Evolutionary conservation across 1,140 invertebrate genomes (phyloP).

Genomic region (Cotesia chilonis): DNA sequence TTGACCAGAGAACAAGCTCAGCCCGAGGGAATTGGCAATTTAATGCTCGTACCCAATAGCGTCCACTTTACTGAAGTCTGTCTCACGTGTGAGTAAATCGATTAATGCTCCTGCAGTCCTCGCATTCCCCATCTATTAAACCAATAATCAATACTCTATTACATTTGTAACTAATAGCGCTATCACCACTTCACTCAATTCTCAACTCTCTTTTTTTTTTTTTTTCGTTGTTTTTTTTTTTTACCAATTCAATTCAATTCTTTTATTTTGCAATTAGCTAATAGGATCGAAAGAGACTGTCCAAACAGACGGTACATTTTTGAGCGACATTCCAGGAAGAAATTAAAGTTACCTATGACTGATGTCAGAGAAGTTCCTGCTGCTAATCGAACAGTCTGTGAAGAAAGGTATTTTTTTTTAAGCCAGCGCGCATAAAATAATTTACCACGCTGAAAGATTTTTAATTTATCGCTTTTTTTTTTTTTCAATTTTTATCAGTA

Average conservation of each 20-base stretch:
- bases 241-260: neutral
- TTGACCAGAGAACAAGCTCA: constrained; percentile 83
- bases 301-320: constrained; percentile 87
- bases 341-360: constrained; percentile 77
- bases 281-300: constrained; percentile 84
- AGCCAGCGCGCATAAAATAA: too few relatives aligned
- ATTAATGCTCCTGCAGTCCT: neutral
- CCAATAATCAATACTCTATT: neutral
- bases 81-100: constrained; percentile 77
- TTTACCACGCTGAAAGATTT: too few relatives aligned
- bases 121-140: neutral
- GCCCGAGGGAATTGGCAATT: constrained; percentile 85
- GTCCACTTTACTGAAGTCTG: constrained; percentile 91
- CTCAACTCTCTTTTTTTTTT: neutral
- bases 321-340: constrained; percentile 84
- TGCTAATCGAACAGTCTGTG: constrained; percentile 85
- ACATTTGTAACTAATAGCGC: neutral
- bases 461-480: neutral
- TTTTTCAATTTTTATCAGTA: neutral
- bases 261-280: constrained; percentile 68
- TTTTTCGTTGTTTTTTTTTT: neutral
- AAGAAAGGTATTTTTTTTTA: constrained; percentile 72
- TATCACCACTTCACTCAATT: too few relatives aligned
- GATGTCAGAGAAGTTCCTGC: constrained; percentile 83
- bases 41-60: constrained; percentile 85